Conservation (phyloP, 1,140 invertebrate species). For the Polypedilum pembai region DNA sequence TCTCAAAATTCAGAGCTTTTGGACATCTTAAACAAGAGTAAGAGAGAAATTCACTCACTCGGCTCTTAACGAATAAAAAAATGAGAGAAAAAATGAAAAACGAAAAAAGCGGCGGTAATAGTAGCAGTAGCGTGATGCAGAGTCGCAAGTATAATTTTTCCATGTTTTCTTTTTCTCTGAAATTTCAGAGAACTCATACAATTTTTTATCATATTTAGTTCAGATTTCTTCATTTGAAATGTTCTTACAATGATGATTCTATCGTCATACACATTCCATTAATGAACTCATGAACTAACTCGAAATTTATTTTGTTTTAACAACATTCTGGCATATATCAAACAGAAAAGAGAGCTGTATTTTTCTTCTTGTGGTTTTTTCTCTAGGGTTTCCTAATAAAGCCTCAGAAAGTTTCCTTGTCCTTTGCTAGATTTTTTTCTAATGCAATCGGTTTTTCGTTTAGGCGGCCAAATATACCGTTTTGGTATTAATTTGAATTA, state of each 20-base stretch:
- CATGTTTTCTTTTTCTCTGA: background rate
- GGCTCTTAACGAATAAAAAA: background rate
- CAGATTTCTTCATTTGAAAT: too few relatives aligned
- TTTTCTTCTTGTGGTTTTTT: background rate
- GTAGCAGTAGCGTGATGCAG: too few relatives aligned
- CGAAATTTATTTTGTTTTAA: too few relatives aligned
- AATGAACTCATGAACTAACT: too few relatives aligned
- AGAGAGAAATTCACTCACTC: too few relatives aligned
- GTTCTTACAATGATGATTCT: too few relatives aligned
- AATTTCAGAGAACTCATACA: background rate
- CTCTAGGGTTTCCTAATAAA: background rate
- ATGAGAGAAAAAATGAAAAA: background rate
- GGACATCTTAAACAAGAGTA: background rate
- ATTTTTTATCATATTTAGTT: background rate
- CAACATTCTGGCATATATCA: too few relatives aligned
- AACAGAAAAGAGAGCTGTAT: too few relatives aligned
- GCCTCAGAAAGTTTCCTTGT: constrained; percentile 16
- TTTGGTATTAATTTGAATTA: too few relatives aligned
- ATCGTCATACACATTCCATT: too few relatives aligned
- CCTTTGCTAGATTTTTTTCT: background rate
- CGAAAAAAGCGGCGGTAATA: background rate
- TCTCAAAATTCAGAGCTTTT: background rate
- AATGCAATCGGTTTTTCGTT: too few relatives aligned
- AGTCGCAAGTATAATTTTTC: background rate
- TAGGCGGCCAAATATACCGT: too few relatives aligned